Evolutionary conservation across 2,113 vertebrate species (phyloP), one percentile per base, ranked within the genome.

Genomic region (Gnathonemus echidnorhynchus): DNA sequence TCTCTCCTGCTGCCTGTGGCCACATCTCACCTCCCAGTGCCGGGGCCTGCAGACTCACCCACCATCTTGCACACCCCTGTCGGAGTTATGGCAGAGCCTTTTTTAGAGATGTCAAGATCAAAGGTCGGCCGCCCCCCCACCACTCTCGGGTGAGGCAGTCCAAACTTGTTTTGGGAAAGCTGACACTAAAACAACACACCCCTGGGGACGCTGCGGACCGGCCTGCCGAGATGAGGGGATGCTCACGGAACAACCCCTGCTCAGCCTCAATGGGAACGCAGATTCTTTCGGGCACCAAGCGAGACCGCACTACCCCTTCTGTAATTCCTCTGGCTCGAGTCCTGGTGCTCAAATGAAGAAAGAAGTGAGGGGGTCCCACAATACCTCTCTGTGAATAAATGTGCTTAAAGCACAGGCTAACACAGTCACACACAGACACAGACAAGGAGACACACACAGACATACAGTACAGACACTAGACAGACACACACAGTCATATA

Each of bases 141-240:
- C 58, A n/a, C 58, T 70, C n/a, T n/a, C 9, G 93, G 93, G 93
- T 94, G 94, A 90, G 94, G 94, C 95, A 94, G 94, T 92, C 89
- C 88, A 91, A 88, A 94, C 92, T 93, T 93, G 96, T 96, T 97
- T 96, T 95, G 93, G 95, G 94, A 95, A 95, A 94, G 94, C 91
- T 91, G 93, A 94, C 93, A 92, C 93, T 83, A 93, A 94, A 93
- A 94, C 92, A 93, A 92, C 85, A 95, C 88, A 77, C 90, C 93
- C 95, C 93, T 70, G 89, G 90, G 89, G 89, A 83, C 24, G 11
- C 42, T 39, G 74, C 10, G 48, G 27, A 89, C 86, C 46, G 87
- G 87, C 35, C 15, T 83, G 88, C n/a, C 80, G n/a, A 24, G 45
- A 31, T 46, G 58, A 80, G 86, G 48, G 88, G 58, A 53, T 58